A percentile compares a stretch with the other conserved stretches of the same genome.
These are phyloP conservation scores for Apodemus sylvaticus DNA, from an alignment of 2,113 vertebrate genomes.

Conservation along the genomic window DNA sequence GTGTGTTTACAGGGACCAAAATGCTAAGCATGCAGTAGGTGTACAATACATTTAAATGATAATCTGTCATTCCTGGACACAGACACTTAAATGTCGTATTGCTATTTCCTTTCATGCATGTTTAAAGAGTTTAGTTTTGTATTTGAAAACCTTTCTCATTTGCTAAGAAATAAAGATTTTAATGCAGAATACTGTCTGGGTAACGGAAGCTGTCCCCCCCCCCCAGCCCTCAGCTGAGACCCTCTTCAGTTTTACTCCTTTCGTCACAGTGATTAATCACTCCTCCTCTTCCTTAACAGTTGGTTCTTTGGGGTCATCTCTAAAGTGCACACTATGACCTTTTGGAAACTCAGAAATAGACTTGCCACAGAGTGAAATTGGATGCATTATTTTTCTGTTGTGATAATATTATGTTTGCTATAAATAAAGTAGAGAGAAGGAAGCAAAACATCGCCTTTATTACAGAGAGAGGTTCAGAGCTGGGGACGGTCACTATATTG, in stretches of 20 bases:
- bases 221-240: not conserved
- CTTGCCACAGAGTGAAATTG: constrained; percentile 29
- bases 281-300: not conserved
- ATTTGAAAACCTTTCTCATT: not conserved
- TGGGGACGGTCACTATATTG: not conserved
- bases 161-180: constrained; percentile 21
- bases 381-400: not conserved
- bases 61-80: not conserved
- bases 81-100: not conserved
- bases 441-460: constrained; percentile 28
- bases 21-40: not conserved
- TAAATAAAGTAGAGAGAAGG: constrained; percentile 35
- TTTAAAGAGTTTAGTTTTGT: constrained; percentile 40
- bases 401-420: constrained; percentile 32
- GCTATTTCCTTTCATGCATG: not conserved
- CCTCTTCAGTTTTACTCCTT: constrained; percentile 16
- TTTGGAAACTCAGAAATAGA: constrained; percentile 50
- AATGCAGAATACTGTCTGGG: not conserved
- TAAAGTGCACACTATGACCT: not conserved
- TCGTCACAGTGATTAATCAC: constrained; percentile 37
- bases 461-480: not conserved
- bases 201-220: not conserved
- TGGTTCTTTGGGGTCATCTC: constrained; percentile 45
- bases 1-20: not conserved
- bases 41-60: not conserved